Conservation (phyloP, 2,113 vertebrate species). For the Hippolais icterina region DNA sequence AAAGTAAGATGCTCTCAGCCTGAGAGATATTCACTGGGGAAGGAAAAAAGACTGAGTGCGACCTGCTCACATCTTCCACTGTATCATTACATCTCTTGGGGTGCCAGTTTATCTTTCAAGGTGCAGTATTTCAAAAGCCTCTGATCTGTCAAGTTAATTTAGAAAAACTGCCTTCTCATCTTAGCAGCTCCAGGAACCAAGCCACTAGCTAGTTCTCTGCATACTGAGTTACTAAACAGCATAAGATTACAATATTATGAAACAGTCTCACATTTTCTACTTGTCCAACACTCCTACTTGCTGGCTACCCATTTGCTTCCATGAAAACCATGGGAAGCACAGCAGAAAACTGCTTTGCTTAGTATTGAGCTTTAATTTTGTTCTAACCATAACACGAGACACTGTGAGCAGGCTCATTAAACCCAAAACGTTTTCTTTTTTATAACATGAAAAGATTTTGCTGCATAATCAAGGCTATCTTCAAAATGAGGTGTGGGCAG, state of each 20-base stretch:
- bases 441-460: background rate
- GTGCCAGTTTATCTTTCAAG: conserved; percentile 13
- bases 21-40: background rate
- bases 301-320: background rate
- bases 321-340: background rate
- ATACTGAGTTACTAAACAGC: background rate
- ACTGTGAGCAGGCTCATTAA: background rate
- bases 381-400: background rate
- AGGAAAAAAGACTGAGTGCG: background rate
- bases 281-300: background rate
- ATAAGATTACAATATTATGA: background rate
- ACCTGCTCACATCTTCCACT: background rate
- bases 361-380: background rate
- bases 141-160: background rate
- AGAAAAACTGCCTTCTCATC: background rate
- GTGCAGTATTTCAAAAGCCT: conserved; percentile 5
- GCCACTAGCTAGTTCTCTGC: background rate
- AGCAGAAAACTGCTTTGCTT: background rate
- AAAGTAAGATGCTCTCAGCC: background rate
- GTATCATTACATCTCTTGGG: background rate
- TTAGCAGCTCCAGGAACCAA: background rate
- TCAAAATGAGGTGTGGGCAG: background rate
- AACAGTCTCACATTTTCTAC: background rate
- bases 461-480: background rate
- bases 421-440: background rate